Evolutionary conservation across 2,888 invertebrate species (phyloP).

Genomic region (Alentia gelatinosa): DNA sequence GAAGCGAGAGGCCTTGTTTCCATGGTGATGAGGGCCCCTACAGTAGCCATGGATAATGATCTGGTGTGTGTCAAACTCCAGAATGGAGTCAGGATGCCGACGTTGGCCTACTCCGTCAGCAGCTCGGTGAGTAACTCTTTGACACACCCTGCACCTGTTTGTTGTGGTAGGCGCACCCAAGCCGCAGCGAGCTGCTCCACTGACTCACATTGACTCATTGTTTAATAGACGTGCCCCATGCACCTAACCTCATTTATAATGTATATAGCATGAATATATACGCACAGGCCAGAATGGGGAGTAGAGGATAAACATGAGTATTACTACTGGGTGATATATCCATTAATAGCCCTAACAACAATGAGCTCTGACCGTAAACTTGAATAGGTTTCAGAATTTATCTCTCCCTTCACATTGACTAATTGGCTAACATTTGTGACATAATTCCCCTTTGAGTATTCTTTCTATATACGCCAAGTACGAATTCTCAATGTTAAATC

Average conservation of each 20-base stretch:
- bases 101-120: not conserved
- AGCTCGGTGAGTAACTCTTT: not conserved
- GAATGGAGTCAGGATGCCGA: constrained; percentile 33
- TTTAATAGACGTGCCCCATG: not conserved
- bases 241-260: not conserved
- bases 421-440: too few relatives aligned
- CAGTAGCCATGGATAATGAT: not conserved
- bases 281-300: too few relatives aligned
- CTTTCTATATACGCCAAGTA: too few relatives aligned
- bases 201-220: not conserved
- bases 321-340: too few relatives aligned
- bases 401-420: too few relatives aligned
- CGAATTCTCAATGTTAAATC: too few relatives aligned
- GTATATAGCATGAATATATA: too few relatives aligned
- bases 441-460: too few relatives aligned
- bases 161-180: not conserved
- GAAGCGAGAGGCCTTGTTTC: not conserved
- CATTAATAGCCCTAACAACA: too few relatives aligned
- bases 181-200: not conserved
- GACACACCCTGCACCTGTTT: not conserved
- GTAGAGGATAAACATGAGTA: too few relatives aligned
- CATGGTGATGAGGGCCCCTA: not conserved
- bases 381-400: too few relatives aligned
- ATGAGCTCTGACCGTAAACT: too few relatives aligned
- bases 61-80: not conserved